phyloP scores from a whole-genome alignment of 53 echinoderm and acorn worm species.

The Henricia sp. region DNA sequence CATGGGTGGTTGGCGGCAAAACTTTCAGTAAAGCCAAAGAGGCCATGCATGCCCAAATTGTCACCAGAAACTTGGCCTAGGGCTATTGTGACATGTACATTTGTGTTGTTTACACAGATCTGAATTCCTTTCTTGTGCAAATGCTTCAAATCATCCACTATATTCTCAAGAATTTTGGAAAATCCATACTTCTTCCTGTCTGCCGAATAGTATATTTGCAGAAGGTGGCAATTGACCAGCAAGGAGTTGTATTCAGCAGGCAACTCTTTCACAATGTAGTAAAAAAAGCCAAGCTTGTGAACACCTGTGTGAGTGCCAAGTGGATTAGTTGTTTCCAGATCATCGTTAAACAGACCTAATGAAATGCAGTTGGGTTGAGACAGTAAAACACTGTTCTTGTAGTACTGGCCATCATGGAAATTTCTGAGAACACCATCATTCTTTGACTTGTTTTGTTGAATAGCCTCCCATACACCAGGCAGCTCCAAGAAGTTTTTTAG shows the following conservation, averaged over 20 bases:
- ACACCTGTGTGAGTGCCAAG: conserved; percentile 8
- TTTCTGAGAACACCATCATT: conserved; percentile 30
- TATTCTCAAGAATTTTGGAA: too few species aligned
- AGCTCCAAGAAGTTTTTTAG: conserved; percentile 27
- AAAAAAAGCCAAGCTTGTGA: conserved; percentile 15
- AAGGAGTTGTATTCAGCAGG: conserved; percentile 15
- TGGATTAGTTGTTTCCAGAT: conserved; percentile 7
- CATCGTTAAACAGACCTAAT: conserved; percentile 1
- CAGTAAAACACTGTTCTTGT: conserved; percentile 13
- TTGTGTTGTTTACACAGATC: too few species aligned
- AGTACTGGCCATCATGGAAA: conserved; percentile 35
- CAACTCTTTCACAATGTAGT: conserved; percentile 13
- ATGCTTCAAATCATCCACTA: too few species aligned
- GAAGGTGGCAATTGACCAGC: conserved; percentile 19
- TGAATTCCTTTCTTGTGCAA: too few species aligned
- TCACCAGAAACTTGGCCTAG: too few species aligned
- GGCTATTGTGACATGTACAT: too few species aligned
- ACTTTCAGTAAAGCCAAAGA: too few species aligned
- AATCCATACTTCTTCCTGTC: too few species aligned
- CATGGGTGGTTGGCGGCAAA: too few species aligned
- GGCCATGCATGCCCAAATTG: too few species aligned
- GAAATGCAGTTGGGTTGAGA: conserved; percentile 22
- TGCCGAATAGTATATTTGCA: too few species aligned
- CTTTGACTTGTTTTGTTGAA: conserved; percentile 27
- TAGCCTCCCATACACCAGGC: conserved; percentile 47